These are phyloP conservation scores for Procavia capensis DNA, from an alignment of 2,113 vertebrate species.

Conservation along the genomic window DNA sequence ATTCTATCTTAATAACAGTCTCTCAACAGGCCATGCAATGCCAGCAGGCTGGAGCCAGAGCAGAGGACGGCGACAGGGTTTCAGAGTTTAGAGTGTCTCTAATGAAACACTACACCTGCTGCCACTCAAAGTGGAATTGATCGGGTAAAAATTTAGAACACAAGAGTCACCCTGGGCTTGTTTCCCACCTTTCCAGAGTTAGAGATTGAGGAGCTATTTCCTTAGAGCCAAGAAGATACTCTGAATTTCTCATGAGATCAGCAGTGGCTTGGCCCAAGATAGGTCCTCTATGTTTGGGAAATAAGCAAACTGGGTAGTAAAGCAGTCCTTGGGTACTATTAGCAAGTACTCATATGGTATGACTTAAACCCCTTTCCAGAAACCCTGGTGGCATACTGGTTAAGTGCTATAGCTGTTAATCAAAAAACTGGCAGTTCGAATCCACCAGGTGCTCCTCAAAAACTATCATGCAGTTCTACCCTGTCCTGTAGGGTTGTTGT, in stretches of 20 bases:
- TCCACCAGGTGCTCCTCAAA: no score
- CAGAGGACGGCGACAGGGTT: slow-evolving; percentile 20
- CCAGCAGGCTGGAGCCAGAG: slow-evolving; percentile 63
- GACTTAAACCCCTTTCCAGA: neutral
- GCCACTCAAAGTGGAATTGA: slow-evolving; percentile 81
- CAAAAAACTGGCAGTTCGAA: no score
- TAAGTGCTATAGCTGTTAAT: no score
- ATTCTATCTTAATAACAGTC: slow-evolving; percentile 79
- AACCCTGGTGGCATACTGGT: no score
- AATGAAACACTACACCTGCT: slow-evolving; percentile 78
- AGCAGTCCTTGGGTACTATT: neutral
- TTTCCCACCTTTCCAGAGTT: slow-evolving; percentile 69
- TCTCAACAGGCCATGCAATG: slow-evolving; percentile 61
- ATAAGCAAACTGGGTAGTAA: neutral
- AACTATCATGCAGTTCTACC: no score
- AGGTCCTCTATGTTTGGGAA: neutral
- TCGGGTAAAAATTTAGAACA: slow-evolving; percentile 70
- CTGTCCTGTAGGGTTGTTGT: no score
- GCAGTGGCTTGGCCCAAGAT: neutral
- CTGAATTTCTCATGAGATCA: slow-evolving; percentile 75
- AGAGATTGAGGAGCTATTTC: slow-evolving; percentile 74
- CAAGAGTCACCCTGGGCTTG: slow-evolving; percentile 70
- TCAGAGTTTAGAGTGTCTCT: slow-evolving; percentile 39
- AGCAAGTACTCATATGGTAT: neutral
- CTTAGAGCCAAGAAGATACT: slow-evolving; percentile 61